Evolutionary conservation across 2,888 invertebrate species (phyloP).

Genomic region (Agrilus mali): DNA sequence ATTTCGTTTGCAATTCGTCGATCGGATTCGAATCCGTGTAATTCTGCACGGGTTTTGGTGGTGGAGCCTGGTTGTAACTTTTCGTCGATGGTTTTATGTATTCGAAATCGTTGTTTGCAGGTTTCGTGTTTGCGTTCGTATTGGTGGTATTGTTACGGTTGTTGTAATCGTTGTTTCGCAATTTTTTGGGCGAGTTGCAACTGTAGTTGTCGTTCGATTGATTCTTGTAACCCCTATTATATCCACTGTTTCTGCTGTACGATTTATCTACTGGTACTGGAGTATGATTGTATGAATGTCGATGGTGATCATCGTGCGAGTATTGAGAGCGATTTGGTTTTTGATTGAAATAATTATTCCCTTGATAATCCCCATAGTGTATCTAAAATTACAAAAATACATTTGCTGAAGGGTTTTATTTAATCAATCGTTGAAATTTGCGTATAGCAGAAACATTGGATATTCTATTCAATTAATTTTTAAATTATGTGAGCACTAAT

Average conservation of each 20-base stretch:
- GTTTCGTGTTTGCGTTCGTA: constrained; percentile 17
- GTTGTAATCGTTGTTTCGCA: neutral
- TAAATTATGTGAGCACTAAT: no score
- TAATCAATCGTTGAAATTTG: no score
- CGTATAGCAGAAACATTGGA: no score
- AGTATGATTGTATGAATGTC: no score
- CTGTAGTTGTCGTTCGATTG: neutral
- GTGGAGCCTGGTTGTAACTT: constrained; percentile 2
- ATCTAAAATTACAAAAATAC: no score
- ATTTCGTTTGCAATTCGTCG: constrained; percentile 51
- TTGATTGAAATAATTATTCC: no score
- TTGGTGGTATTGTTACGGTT: constrained; percentile 8
- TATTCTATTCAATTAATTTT: no score
- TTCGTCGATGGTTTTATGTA: constrained; percentile 23
- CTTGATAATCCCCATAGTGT: no score
- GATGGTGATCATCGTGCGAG: no score
- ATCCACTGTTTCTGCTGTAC: constrained; percentile 14
- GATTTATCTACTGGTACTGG: constrained; percentile 16
- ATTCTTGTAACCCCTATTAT: neutral
- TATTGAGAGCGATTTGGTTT: no score
- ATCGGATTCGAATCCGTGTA: constrained; percentile 41
- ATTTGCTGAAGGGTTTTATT: no score
- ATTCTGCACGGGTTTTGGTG: constrained; percentile 4
- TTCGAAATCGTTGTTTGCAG: constrained; percentile 30
- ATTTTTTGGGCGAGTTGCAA: neutral